phyloP scores from a whole-genome alignment of 2,797 vertebrate species.

The Acanthurus lineatus region DNA sequence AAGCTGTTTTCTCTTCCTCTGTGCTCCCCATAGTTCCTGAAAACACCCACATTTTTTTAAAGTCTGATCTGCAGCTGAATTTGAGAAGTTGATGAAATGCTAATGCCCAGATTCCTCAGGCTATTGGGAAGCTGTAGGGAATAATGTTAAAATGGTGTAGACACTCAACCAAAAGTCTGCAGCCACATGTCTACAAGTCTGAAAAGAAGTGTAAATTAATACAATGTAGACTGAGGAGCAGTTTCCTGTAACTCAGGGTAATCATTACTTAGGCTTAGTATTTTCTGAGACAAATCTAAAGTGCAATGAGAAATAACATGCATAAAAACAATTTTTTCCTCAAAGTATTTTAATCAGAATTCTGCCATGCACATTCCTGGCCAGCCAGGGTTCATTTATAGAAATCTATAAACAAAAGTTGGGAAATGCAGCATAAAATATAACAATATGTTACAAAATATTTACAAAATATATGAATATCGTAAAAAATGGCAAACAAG shows the following conservation, averaged over 20 bases:
- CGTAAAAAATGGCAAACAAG: constrained; percentile 11
- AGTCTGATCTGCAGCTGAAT: constrained; percentile 42
- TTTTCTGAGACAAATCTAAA: background rate
- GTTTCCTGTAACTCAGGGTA: constrained; percentile 2
- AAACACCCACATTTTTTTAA: constrained; percentile 40
- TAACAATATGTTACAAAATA: constrained; percentile 67
- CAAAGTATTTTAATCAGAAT: constrained; percentile 60
- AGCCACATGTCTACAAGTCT: constrained; percentile 9
- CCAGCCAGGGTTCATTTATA: constrained; percentile 90
- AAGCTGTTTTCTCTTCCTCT: constrained; percentile 60
- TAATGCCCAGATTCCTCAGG: constrained; percentile 45
- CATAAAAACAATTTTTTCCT: constrained; percentile 45
- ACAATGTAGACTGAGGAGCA: constrained; percentile 30
- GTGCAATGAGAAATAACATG: constrained; percentile 36
- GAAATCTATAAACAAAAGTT: constrained; percentile 64
- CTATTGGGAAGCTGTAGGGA: constrained; percentile 26
- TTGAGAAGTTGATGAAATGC: constrained; percentile 50
- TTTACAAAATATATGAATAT: constrained; percentile 67
- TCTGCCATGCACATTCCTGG: constrained; percentile 85
- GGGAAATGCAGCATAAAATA: constrained; percentile 42
- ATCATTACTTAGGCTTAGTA: background rate
- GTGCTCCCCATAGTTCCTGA: constrained; percentile 45
- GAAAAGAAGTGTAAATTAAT: constrained; percentile 53
- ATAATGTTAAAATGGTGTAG: constrained; percentile 47
- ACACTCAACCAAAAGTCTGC: constrained; percentile 28